These are phyloP conservation scores for Hemichromis elongatus DNA, from an alignment of 2,113 vertebrate genomes.

Conservation along the genomic window DNA sequence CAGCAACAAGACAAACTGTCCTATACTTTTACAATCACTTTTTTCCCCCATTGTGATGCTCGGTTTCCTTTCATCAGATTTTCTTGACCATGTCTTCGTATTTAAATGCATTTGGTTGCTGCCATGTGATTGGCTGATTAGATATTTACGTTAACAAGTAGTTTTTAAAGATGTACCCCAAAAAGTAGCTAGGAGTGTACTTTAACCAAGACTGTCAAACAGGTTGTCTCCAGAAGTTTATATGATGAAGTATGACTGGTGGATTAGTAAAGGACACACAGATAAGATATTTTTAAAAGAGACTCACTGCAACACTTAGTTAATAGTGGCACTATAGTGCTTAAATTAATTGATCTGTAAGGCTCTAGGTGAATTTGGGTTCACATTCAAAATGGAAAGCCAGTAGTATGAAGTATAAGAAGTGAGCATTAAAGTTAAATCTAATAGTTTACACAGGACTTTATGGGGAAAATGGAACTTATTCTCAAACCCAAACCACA, in stretches of 20 bases:
- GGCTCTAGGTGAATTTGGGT: not conserved
- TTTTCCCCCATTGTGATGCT: not conserved
- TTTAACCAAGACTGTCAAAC: too few relatives aligned
- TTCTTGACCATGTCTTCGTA: not conserved
- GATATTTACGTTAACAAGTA: not conserved
- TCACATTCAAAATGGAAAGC: not conserved
- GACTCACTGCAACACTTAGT: not conserved
- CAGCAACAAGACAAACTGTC: not conserved
- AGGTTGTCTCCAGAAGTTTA: too few relatives aligned
- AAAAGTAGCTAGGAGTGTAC: not conserved
- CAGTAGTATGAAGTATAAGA: not conserved
- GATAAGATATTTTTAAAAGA: not conserved
- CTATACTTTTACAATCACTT: not conserved
- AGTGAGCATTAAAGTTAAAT: not conserved
- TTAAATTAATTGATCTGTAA: not conserved
- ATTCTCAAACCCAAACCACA: not conserved
- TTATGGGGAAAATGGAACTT: not conserved
- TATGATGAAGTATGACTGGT: too few relatives aligned
- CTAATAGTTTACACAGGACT: not conserved
- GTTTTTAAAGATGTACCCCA: not conserved
- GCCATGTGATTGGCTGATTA: not conserved
- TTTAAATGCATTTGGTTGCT: not conserved
- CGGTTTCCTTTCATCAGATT: not conserved
- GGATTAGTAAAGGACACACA: too few relatives aligned
- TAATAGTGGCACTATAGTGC: not conserved